Percentiles rank a stretch among this genome's conserved stretches.
phyloP scores from a whole-genome alignment of 2,888 invertebrate species.

The Drepanosiphum platanoidis region DNA sequence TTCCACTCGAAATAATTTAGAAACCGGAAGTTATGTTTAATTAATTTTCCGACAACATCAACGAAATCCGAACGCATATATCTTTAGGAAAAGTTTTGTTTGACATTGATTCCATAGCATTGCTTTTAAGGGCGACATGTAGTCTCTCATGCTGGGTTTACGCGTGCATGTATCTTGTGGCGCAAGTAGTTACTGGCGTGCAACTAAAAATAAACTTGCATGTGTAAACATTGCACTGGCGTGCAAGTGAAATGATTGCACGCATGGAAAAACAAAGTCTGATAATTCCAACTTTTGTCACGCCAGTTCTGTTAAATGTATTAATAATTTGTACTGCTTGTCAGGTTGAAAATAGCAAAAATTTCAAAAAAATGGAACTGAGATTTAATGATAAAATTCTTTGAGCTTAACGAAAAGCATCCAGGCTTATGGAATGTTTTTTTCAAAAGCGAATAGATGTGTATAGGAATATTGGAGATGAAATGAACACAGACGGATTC shows the following conservation, averaged over 20 bases:
- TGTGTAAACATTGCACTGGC: conserved; percentile 49
- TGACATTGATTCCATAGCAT: too few species aligned
- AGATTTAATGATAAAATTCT: conserved; percentile 49
- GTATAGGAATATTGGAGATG: conserved; percentile 39
- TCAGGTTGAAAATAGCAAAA: too few species aligned
- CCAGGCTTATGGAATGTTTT: conserved; percentile 61
- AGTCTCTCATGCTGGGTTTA: conserved; percentile 36
- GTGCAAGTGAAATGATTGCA: conserved; percentile 47
- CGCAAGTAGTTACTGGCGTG: conserved; percentile 34
- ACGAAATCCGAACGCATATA: too few species aligned
- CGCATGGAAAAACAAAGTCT: conserved; percentile 40
- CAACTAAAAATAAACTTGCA: conserved; percentile 39
- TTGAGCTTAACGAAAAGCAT: conserved; percentile 37
- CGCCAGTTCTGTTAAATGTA: too few species aligned
- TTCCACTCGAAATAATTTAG: too few species aligned
- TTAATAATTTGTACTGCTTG: too few species aligned
- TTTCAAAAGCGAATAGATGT: conserved; percentile 58
- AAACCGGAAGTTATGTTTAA: too few species aligned
- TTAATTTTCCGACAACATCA: too few species aligned
- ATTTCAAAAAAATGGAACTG: conserved; percentile 46
- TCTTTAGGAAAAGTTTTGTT: too few species aligned
- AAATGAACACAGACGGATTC: conserved; percentile 40
- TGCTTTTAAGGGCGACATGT: too few species aligned
- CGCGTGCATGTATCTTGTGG: conserved; percentile 37
- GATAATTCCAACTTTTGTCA: conserved; percentile 50